These are phyloP conservation scores for Laothoe populi DNA, from an alignment of 2,888 invertebrate species.

Conservation along the genomic window DNA sequence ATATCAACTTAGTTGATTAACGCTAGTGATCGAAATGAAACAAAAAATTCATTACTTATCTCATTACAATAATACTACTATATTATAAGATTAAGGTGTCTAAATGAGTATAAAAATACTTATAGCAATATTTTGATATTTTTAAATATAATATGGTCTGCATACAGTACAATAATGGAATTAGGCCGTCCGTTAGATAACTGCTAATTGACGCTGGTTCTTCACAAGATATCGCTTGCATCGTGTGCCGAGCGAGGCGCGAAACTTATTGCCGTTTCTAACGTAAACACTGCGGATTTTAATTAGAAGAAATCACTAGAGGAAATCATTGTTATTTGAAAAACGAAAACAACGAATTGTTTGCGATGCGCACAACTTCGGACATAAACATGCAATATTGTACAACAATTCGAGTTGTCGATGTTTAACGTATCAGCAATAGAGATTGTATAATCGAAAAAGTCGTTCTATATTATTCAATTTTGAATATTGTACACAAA, in stretches of 20 bases:
- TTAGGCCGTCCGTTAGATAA: conserved; percentile 6
- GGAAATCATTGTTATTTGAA: conserved; percentile 1
- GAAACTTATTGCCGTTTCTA: conserved; percentile 2
- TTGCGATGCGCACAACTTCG: neutral
- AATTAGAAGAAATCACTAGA: conserved; percentile 10
- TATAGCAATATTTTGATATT: too few relatives aligned
- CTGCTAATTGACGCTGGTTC: conserved; percentile 9
- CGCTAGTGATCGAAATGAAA: too few relatives aligned
- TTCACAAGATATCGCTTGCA: neutral
- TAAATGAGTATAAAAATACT: too few relatives aligned
- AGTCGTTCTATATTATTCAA: too few relatives aligned
- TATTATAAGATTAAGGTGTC: too few relatives aligned
- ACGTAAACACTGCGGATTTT: neutral
- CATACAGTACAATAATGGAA: neutral
- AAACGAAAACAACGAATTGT: conserved; percentile 10
- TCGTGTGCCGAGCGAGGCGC: neutral
- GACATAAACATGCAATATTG: neutral
- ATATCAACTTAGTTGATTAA: too few relatives aligned
- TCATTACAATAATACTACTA: too few relatives aligned
- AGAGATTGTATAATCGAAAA: too few relatives aligned
- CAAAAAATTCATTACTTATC: too few relatives aligned
- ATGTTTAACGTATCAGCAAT: too few relatives aligned
- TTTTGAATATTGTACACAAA: too few relatives aligned
- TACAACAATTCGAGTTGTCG: neutral
- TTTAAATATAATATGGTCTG: too few relatives aligned